Base-by-base conservation (phyloP, 53 echinoderm and acorn worm genomes). In the Henricia sp. region DNA sequence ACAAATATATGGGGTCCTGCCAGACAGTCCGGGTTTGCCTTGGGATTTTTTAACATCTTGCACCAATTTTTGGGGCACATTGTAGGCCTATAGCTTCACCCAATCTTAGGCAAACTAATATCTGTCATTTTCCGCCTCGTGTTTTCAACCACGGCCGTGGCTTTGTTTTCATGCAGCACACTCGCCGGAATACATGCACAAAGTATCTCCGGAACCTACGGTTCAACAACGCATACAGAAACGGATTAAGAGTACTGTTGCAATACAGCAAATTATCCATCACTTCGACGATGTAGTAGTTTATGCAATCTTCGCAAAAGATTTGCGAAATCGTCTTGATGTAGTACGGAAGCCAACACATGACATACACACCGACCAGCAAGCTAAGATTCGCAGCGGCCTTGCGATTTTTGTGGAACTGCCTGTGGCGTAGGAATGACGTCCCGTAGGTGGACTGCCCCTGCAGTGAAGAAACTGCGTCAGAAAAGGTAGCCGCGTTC, bases 171-270 rank as follows among this genome's bases (percentile, higher is more conserved):
- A 28, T 2, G 26, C 32, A 75, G 58, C 62, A 80, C 19, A 80
- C 20, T 20, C 64, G 62, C 3, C 80, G 80, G 8, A 80, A 50
- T 2, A 64, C 63, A 11, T 36, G 5, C 4, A 24, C 51, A 14
- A 64, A 28, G 3, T 53, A 80, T 14, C 80, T 21, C 19, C 88
- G 67, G 37, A 75, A 87, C 25, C 55, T 27, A 0, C 35, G 73
- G 28, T 88, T 91, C 52, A 84, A 83, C 34, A 78, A 39, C 4
- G 88, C 84, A 56, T 91, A 91, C 12, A 91, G 68, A 34, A 91
- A 77, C 0, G 91, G 91, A 27, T 91, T 91, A 0, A 88, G 43
- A 9, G 91, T 88, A 33, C 88, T 88, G 59, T 91, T 88, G 38
- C 84, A 84, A 74, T 77, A 91, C 55, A 91, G 70, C 25, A 80